Base-by-base conservation (phyloP, 2,888 invertebrate genomes). In the Drepana falcataria region DNA sequence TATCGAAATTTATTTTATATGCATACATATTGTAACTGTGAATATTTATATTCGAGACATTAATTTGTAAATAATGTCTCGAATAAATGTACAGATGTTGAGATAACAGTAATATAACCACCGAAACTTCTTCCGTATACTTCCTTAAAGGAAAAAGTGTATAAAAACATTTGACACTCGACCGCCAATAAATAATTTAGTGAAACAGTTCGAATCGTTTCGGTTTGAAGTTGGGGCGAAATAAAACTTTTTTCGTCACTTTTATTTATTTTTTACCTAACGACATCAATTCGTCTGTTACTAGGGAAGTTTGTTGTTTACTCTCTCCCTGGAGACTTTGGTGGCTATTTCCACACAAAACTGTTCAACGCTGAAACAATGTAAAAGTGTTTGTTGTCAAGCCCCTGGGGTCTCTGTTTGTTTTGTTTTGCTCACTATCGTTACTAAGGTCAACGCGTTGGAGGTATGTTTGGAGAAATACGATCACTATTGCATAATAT, bases 111-210 rank as follows among this genome's bases (percentile, higher is more conserved):
- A 37, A 3, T 5, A 37, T 37, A 7, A 44, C 44, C 7, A 48
- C 48, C 2, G 1, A 3, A 34, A 48, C 33, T 48, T 33, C 33
- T 48, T 48, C 9, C 9, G 9, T 48, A 35, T 49, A 35, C 35
- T 49, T n/a, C 35, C n/a, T 4, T 21, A 21, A 35, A 3, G 9
- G 9, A 49, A 5, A 35, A 7, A 7, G 37, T 49, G 21, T 35
- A 34, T 21, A 49, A 49, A 40, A 49, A 40, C 7, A 49, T 40
- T 6, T 2, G 44, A 44, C 44, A 33, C 49, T 40, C 33, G 21
- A 33, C 49, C 37, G 48, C 35, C 51, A 47, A 53, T 56, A 54
- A 57, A 54, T 57, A 49, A 54, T 54, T 57, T 41, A 53, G 35
- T 52, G 47, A 49, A 52, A 40, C 40, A 35, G 47, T 49, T 44